Conservation (phyloP, 2,888 invertebrate genomes). For the Polymixis lichenea region DNA sequence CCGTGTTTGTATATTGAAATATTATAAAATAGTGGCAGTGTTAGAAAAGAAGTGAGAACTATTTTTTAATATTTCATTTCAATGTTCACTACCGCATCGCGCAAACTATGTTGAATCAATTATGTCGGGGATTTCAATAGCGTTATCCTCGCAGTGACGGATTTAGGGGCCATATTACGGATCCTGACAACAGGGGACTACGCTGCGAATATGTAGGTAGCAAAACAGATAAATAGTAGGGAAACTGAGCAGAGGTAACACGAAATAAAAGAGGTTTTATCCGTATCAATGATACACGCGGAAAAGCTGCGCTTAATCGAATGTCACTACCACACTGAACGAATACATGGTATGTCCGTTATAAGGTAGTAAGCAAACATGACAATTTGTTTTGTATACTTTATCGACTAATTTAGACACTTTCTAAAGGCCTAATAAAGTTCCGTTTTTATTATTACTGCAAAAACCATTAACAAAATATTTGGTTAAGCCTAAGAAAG, state of each 20-base stretch:
- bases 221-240: conserved; percentile 23
- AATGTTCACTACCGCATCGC: conserved; percentile 38
- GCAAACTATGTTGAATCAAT: conserved; percentile 30
- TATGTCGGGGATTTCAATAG: conserved; percentile 33
- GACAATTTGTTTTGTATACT: conserved; percentile 23
- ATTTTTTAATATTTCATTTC: conserved; percentile 56
- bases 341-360: conserved; percentile 19
- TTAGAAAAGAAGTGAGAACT: conserved; percentile 51
- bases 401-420: conserved; percentile 28
- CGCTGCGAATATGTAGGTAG: conserved; percentile 12
- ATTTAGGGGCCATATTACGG: conserved; percentile 46
- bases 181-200: conserved; percentile 34
- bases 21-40: conserved; percentile 59
- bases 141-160: conserved; percentile 21
- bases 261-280: conserved; percentile 34
- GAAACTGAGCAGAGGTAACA: conserved; percentile 5
- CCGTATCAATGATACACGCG: conserved; percentile 13
- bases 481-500: conserved; percentile 44
- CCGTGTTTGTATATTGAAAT: conserved; percentile 60
- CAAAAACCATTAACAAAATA: conserved; percentile 35
- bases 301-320: conserved; percentile 23
- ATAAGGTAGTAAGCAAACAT: not conserved
- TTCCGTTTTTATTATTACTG: conserved; percentile 33
- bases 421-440: conserved; percentile 55
- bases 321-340: conserved; percentile 38